These are phyloP conservation scores for Erynnis tages DNA, from an alignment of 2,888 invertebrate species.

Conservation along the genomic window DNA sequence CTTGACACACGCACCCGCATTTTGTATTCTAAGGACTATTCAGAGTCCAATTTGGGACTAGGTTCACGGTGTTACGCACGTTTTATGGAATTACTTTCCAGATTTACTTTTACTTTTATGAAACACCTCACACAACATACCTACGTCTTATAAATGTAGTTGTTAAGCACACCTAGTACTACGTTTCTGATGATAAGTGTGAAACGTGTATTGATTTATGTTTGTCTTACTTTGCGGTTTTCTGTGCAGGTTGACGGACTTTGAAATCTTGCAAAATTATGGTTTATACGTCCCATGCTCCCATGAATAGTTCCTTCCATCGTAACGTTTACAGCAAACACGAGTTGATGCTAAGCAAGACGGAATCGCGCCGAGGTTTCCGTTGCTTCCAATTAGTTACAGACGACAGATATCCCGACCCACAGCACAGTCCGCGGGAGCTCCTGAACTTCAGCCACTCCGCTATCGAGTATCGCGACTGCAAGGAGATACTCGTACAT, in stretches of 20 bases:
- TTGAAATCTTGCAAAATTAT: background rate
- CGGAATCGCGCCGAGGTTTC: background rate
- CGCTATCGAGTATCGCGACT: slow-evolving; percentile 11
- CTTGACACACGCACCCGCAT: background rate
- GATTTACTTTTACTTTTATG: background rate
- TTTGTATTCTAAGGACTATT: slow-evolving; percentile 8
- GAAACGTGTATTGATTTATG: too few relatives aligned
- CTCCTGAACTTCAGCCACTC: slow-evolving; percentile 1
- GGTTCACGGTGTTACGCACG: background rate
- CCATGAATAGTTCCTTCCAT: background rate
- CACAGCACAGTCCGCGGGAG: background rate
- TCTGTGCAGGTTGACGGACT: too few relatives aligned
- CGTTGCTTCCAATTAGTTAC: slow-evolving; percentile 16
- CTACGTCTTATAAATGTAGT: too few relatives aligned
- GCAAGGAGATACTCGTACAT: background rate
- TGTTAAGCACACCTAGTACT: too few relatives aligned
- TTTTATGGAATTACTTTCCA: background rate
- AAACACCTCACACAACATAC: too few relatives aligned
- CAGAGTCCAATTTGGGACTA: background rate
- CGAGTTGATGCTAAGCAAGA: background rate
- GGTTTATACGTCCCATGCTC: background rate
- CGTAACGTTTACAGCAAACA: too few relatives aligned
- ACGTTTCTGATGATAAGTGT: too few relatives aligned
- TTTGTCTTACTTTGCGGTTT: too few relatives aligned
- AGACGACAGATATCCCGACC: background rate